Percentiles rank a stretch among this genome's conserved stretches.
Conservation (phyloP, 2,113 vertebrate genomes). For the Beaufortia kweichowensis region DNA sequence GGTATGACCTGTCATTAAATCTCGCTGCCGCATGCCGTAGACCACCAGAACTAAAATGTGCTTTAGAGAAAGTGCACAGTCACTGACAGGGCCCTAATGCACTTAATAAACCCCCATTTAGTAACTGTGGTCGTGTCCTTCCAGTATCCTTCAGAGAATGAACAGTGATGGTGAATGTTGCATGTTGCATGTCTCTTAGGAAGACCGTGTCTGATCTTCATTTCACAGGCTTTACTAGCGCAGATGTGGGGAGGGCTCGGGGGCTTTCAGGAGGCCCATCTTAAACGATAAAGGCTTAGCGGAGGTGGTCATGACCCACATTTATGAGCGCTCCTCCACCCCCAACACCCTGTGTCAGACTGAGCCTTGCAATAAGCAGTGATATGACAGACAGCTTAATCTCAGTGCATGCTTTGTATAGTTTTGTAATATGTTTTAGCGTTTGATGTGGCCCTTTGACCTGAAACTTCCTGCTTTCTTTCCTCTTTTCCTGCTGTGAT, state of each 20-base stretch:
- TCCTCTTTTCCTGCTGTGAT: conserved; percentile 59
- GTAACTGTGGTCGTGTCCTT: background rate
- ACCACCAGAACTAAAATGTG: background rate
- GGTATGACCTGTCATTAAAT: conserved; percentile 74
- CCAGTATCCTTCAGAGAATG: conserved; percentile 7
- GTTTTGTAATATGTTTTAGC: background rate
- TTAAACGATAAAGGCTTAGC: conserved; percentile 31
- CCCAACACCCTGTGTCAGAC: conserved; percentile 15
- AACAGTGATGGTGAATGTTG: conserved; percentile 26
- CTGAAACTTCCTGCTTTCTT: conserved; percentile 48
- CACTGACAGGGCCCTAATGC: background rate
- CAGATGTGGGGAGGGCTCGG: background rate
- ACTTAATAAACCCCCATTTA: background rate
- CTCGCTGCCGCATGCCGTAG: conserved; percentile 37
- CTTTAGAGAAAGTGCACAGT: background rate
- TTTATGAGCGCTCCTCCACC: conserved; percentile 26
- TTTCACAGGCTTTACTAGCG: conserved; percentile 28
- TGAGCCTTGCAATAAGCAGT: conserved; percentile 4
- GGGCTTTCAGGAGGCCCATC: conserved; percentile 8
- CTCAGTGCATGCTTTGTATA: conserved; percentile 36
- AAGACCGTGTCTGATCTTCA: conserved; percentile 23
- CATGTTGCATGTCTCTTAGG: conserved; percentile 29
- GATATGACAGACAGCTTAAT: conserved; percentile 30
- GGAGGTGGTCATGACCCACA: conserved; percentile 42
- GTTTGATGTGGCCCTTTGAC: conserved; percentile 36